Conservation (phyloP, 2,797 vertebrate species). For the Danio jaintianensis region DNA sequence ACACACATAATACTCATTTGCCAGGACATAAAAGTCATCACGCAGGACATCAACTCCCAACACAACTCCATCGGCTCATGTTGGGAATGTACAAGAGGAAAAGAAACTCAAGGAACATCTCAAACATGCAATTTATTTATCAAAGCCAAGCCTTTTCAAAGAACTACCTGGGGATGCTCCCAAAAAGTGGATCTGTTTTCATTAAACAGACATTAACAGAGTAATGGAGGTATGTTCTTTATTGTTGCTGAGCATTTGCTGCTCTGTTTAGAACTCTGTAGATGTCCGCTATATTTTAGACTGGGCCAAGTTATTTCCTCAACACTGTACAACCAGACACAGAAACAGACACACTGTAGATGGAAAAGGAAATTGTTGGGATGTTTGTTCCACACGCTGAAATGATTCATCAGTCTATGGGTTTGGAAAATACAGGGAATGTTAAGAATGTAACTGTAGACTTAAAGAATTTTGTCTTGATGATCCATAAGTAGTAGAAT, state of each 20-base stretch:
- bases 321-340: slow-evolving; percentile 36
- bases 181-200: slow-evolving; percentile 59
- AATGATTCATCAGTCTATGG: slow-evolving; percentile 20
- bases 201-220: slow-evolving; percentile 50
- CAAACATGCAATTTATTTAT: slow-evolving; percentile 62
- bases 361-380: slow-evolving; percentile 31
- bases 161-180: slow-evolving; percentile 41
- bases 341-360: slow-evolving; percentile 34
- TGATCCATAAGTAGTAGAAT: background rate
- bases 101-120: slow-evolving; percentile 48
- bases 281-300: slow-evolving; percentile 20
- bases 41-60: background rate
- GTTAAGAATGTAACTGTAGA: slow-evolving; percentile 7
- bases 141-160: slow-evolving; percentile 47
- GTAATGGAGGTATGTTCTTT: slow-evolving; percentile 36
- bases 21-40: slow-evolving; percentile 22
- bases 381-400: slow-evolving; percentile 37
- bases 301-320: slow-evolving; percentile 39
- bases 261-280: slow-evolving; percentile 45
- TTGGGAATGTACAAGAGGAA: slow-evolving; percentile 41
- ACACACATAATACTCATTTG: slow-evolving; percentile 1
- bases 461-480: background rate
- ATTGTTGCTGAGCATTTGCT: slow-evolving; percentile 31
- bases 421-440: slow-evolving; percentile 13
- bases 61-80: slow-evolving; percentile 50